Evolutionary conservation across 2,888 invertebrate species (phyloP).

Genomic region (Perizoma flavofasciatum): DNA sequence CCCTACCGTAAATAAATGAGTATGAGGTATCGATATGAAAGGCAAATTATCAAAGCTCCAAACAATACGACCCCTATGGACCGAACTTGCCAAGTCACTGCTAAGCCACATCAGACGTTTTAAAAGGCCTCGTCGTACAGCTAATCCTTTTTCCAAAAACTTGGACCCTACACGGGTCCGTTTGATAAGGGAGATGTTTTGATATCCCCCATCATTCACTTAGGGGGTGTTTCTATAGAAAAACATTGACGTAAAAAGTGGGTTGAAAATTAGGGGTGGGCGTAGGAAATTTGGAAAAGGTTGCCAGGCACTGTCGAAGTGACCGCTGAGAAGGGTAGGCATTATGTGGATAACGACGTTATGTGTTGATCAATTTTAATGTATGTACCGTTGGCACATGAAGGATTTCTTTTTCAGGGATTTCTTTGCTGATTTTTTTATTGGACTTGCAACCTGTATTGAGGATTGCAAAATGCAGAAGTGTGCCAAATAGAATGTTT

Average conservation of each 20-base stretch:
- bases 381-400: slow-evolving; percentile 55
- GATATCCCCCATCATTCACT: slow-evolving; percentile 80
- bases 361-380: slow-evolving; percentile 84
- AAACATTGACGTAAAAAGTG: slow-evolving; percentile 84
- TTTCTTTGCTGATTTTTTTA: too few species aligned
- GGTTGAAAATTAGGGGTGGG: slow-evolving; percentile 69
- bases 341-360: slow-evolving; percentile 81
- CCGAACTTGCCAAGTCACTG: slow-evolving; percentile 47
- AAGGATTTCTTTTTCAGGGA: slow-evolving; percentile 9
- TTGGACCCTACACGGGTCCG: slow-evolving; percentile 57
- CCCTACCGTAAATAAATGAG: too few species aligned
- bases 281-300: slow-evolving; percentile 66
- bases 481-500: too few species aligned
- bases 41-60: slow-evolving; percentile 14
- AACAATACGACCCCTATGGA: slow-evolving; percentile 36
- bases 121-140: slow-evolving; percentile 64
- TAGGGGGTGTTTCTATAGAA: slow-evolving; percentile 76
- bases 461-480: too few species aligned
- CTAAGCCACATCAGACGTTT: slow-evolving; percentile 50
- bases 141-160: slow-evolving; percentile 79
- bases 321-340: slow-evolving; percentile 82
- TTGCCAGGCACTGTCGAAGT: slow-evolving; percentile 79
- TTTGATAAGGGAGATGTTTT: slow-evolving; percentile 80
- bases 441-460: too few species aligned
- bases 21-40: slow-evolving; percentile 11